These are phyloP conservation scores for Phymastichus coffea DNA, from an alignment of 1,140 invertebrate genomes.

Conservation along the genomic window DNA sequence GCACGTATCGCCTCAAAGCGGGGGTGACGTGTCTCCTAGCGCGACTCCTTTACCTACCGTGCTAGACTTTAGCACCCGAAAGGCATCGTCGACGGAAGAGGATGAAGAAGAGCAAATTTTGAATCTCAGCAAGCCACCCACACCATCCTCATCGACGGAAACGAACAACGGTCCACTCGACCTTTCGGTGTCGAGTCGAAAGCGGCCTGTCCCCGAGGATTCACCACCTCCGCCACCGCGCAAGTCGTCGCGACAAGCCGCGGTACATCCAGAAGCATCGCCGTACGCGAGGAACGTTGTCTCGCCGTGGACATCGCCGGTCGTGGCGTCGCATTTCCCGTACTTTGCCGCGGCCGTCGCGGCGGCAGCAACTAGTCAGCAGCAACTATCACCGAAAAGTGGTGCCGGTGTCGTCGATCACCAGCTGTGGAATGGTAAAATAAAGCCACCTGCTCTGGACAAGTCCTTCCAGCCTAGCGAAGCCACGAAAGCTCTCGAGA, in stretches of 20 bases:
- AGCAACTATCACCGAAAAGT: constrained; percentile 69
- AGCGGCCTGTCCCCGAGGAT: constrained; percentile 67
- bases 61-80: constrained; percentile 77
- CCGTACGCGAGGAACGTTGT: constrained; percentile 66
- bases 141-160: constrained; percentile 57
- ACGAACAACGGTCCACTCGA: constrained; percentile 76
- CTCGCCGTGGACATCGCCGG: constrained; percentile 74
- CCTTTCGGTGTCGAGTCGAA: constrained; percentile 73
- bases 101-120: constrained; percentile 67
- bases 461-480: constrained; percentile 66
- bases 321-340: constrained; percentile 73
- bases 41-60: constrained; percentile 60
- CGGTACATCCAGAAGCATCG: constrained; percentile 44
- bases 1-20: constrained; percentile 47
- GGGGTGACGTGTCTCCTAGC: constrained; percentile 47
- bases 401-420: constrained; percentile 53
- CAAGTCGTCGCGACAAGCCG: constrained; percentile 64
- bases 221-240: constrained; percentile 63
- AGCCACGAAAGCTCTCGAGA: constrained; percentile 83
- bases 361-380: constrained; percentile 64
- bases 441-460: constrained; percentile 64
- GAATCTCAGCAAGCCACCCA: constrained; percentile 66
- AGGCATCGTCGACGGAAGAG: constrained; percentile 52
- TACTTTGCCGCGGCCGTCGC: constrained; percentile 80
- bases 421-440: constrained; percentile 78